Percentiles rank a stretch among this genome's conserved stretches.
These are phyloP conservation scores for Leptopilina myrica DNA, from an alignment of 2,888 invertebrate genomes.

Conservation along the genomic window DNA sequence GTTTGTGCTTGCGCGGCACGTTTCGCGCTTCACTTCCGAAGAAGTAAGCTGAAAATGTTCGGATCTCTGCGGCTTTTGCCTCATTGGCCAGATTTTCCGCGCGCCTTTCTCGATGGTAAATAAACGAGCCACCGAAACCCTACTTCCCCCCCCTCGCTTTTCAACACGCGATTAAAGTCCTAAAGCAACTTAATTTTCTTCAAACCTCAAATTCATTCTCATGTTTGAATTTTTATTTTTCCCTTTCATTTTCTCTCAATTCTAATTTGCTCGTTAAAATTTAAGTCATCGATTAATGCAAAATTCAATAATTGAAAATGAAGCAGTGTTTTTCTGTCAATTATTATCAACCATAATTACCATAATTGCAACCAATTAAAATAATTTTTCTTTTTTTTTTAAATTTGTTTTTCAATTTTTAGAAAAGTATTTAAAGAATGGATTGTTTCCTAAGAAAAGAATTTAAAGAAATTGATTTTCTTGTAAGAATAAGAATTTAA, in stretches of 20 bases:
- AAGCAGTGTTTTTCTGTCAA: background rate
- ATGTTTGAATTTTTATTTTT: slow-evolving; percentile 9
- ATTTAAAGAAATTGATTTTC: too few species aligned
- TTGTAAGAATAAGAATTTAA: too few species aligned
- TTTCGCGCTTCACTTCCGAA: slow-evolving; percentile 43
- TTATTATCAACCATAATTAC: background rate
- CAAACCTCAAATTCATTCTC: background rate
- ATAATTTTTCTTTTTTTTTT: too few species aligned
- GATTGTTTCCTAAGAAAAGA: too few species aligned
- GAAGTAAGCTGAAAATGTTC: slow-evolving; percentile 45
- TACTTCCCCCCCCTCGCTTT: background rate
- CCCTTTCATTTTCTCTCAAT: background rate
- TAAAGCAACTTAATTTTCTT: slow-evolving; percentile 27
- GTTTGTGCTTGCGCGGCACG: slow-evolving; percentile 57
- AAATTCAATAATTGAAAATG: background rate
- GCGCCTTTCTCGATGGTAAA: slow-evolving; percentile 22
- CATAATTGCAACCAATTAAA: too few species aligned
- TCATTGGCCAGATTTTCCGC: slow-evolving; percentile 37
- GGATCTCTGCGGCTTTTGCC: slow-evolving; percentile 49
- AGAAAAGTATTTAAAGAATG: too few species aligned
- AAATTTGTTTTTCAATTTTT: too few species aligned
- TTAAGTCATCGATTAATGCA: background rate
- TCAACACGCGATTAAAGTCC: slow-evolving; percentile 25
- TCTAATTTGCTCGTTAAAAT: slow-evolving; percentile 5
- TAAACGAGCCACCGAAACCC: slow-evolving; percentile 7